Evolutionary conservation across 2,888 invertebrate species (phyloP), one percentile per base, ranked within the genome.

Genomic region (Cenopis cana): DNA sequence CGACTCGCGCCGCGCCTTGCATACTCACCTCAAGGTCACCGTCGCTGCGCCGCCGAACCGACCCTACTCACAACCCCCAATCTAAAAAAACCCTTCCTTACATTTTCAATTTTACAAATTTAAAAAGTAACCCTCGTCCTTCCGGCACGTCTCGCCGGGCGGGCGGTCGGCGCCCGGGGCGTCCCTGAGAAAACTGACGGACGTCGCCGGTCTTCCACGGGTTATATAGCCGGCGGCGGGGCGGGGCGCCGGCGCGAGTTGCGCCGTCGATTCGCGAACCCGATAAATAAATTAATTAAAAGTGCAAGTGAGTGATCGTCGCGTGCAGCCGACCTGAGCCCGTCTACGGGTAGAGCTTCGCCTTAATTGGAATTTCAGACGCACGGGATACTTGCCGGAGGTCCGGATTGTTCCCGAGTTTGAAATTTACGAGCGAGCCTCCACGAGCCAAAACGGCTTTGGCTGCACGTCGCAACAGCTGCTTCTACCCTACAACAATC

Each of bases 251-350:
- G 83, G 85, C 89, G 85, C 90, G 93, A 90, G 89, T 91, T 91
- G 93, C 93, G 91, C 91, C 90, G 93, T 93, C 91, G 92, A 90
- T 89, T 86, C 89, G 89, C 91, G 91, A 88, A 91, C 89, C 88
- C 93, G 87, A 93, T 93, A 93, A 93, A 93, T 94, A 93, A 93
- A 94, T 93, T 93, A 93, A 94, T 94, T 94, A 93, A 93, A 93
- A 93, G 93, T 93, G 93, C 93, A 93, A 93, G 93, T 93, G 92
- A 93, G 90, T 89, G 93, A 93, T 93, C 90, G 90, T 81, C 82
- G 86, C 88, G 86, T 90, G 90, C 89, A 89, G 79, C 80, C 84
- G 80, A 85, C 90, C 89, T 88, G 87, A 72, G 68, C 73, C 49
- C 69, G 64, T 64, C 84, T 86, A 86, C 83, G 78, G 82, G 76